Evolutionary conservation across 2,888 invertebrate genomes (phyloP).

Genomic region (Pyrochroa serraticornis): DNA sequence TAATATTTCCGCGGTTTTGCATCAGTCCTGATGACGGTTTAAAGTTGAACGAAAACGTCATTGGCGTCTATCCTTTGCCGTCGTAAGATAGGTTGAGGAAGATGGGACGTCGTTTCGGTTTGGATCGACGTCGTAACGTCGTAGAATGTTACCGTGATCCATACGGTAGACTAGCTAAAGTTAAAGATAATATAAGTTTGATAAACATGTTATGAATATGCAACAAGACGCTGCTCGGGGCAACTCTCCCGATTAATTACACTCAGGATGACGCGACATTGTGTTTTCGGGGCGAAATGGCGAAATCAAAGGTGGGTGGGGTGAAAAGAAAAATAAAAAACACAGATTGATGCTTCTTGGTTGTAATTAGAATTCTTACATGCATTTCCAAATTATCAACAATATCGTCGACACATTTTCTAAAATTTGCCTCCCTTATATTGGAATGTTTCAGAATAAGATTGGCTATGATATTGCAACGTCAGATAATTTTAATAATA

Average conservation of each 20-base stretch:
- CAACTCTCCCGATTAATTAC: slow-evolving; percentile 45
- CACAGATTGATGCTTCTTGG: background rate
- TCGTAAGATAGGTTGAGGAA: slow-evolving; percentile 1
- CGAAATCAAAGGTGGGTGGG: too few species aligned
- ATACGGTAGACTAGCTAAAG: slow-evolving; percentile 51
- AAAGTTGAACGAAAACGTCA: slow-evolving; percentile 31
- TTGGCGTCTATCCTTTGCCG: slow-evolving; percentile 22
- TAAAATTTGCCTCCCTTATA: too few species aligned
- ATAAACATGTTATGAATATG: slow-evolving; percentile 57
- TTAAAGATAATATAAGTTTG: slow-evolving; percentile 59
- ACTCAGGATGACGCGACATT: slow-evolving; percentile 43
- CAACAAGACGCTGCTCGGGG: slow-evolving; percentile 44
- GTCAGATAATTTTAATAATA: too few species aligned
- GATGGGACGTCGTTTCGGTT: background rate
- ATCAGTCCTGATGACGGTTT: slow-evolving; percentile 16
- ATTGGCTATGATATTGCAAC: too few species aligned
- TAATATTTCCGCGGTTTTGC: slow-evolving; percentile 38
- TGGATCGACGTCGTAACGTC: slow-evolving; percentile 10
- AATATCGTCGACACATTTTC: too few species aligned
- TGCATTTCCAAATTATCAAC: background rate
- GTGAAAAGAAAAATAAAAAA: background rate
- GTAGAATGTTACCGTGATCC: slow-evolving; percentile 39
- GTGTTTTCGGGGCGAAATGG: slow-evolving; percentile 1
- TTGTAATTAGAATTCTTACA: background rate
- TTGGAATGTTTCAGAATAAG: too few species aligned